Evolutionary conservation across 2,888 invertebrate genomes (phyloP).

Genomic region (Abrostola triplasia): DNA sequence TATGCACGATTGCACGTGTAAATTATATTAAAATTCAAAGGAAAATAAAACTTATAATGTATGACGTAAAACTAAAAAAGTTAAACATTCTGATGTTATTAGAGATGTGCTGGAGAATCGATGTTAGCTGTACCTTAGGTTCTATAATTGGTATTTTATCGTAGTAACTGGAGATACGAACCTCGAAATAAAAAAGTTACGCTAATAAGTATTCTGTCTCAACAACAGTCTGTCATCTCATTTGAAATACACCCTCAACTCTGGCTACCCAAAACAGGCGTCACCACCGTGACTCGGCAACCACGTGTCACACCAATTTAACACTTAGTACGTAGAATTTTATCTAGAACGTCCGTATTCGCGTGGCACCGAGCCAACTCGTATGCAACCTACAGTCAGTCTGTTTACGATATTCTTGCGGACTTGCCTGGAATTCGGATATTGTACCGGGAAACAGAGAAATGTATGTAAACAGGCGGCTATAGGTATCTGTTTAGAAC

Average conservation of each 20-base stretch:
- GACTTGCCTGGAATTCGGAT: conserved; percentile 34
- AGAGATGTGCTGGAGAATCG: too few species aligned
- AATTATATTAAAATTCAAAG: too few species aligned
- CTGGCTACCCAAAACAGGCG: conserved; percentile 6
- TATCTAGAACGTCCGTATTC: conserved; percentile 54
- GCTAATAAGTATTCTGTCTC: not conserved
- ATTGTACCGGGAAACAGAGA: conserved; percentile 30
- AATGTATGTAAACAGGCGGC: conserved; percentile 12
- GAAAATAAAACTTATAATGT: too few species aligned
- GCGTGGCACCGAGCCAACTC: conserved; percentile 49
- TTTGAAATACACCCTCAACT: conserved; percentile 8
- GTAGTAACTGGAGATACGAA: too few species aligned
- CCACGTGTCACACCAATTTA: conserved; percentile 42
- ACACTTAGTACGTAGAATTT: conserved; percentile 48
- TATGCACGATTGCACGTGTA: not conserved
- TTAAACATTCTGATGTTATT: too few species aligned
- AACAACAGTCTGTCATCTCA: not conserved
- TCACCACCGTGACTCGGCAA: conserved; percentile 6
- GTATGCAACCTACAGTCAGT: conserved; percentile 38
- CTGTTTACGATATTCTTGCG: conserved; percentile 20
- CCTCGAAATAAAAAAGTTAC: too few species aligned
- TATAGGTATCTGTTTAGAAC: not conserved
- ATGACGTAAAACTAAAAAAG: too few species aligned
- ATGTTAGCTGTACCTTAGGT: too few species aligned
- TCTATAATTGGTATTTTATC: too few species aligned